Conservation (phyloP, 2,797 vertebrate species). For the Cephalopachus bancanus region DNA sequence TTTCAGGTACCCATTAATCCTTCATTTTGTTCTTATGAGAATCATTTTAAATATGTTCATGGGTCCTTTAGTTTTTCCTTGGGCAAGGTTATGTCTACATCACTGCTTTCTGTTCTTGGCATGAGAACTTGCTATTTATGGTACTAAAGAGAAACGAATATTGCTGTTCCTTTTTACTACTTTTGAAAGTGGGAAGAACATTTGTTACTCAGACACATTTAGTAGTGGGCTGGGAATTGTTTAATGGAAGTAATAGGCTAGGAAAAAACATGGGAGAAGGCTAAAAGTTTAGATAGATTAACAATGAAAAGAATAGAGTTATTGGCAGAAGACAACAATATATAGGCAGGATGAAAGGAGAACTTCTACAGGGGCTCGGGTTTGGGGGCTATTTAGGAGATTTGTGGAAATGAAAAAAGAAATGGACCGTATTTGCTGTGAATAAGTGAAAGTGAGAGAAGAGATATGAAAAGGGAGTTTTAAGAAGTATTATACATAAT, state of each 20-base stretch:
- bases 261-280: background rate
- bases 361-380: background rate
- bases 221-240: background rate
- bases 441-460: slow-evolving; percentile 12
- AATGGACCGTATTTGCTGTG: background rate
- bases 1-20: background rate
- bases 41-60: background rate
- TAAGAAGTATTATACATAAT: background rate
- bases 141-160: background rate
- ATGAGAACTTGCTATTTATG: background rate
- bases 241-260: background rate
- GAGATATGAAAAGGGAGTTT: background rate
- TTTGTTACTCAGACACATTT: background rate
- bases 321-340: background rate
- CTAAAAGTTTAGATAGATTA: background rate
- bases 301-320: background rate
- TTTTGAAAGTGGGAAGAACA: background rate
- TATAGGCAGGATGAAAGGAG: background rate
- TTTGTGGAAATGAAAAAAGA: background rate
- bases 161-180: background rate
- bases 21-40: background rate
- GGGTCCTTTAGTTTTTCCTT: background rate
- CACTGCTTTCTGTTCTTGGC: background rate
- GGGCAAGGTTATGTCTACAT: background rate
- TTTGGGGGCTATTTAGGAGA: background rate